Conservation (phyloP, 2,888 invertebrate genomes). For the Dynastes maya region DNA sequence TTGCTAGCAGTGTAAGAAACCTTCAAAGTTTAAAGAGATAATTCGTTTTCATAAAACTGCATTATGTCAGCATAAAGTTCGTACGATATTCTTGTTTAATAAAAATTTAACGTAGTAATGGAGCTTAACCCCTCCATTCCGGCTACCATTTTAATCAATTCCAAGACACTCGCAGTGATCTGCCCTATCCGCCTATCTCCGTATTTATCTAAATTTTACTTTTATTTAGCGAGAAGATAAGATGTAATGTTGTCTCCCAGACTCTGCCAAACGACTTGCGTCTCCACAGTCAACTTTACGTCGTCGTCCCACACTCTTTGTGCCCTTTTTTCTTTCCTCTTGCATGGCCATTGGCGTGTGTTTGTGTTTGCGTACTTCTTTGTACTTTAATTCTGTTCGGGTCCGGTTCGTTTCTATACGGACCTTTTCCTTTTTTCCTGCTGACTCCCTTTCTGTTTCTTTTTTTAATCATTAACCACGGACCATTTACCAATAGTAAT, state of each 20-base stretch:
- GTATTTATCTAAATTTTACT: slow-evolving; percentile 69
- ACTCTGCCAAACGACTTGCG: slow-evolving; percentile 64
- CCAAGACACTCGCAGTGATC: slow-evolving; percentile 68
- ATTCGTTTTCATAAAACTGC: slow-evolving; percentile 39
- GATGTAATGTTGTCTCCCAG: slow-evolving; percentile 62
- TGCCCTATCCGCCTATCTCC: slow-evolving; percentile 67
- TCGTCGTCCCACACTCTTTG: slow-evolving; percentile 55
- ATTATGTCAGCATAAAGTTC: slow-evolving; percentile 43
- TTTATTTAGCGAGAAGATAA: slow-evolving; percentile 68
- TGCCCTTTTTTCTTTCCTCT: slow-evolving; percentile 60
- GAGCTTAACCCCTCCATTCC: slow-evolving; percentile 67
- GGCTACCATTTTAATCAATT: slow-evolving; percentile 70
- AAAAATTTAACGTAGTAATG: slow-evolving; percentile 62
- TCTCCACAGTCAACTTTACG: slow-evolving; percentile 63
- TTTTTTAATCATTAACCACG: slow-evolving; percentile 67
- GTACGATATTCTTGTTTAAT: slow-evolving; percentile 58
- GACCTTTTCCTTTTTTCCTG: slow-evolving; percentile 50
- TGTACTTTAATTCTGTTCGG: slow-evolving; percentile 55
- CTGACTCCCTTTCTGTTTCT: slow-evolving; percentile 62
- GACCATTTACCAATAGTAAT: slow-evolving; percentile 66
- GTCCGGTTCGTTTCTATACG: slow-evolving; percentile 53
- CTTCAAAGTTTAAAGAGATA: slow-evolving; percentile 25
- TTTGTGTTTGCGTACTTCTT: slow-evolving; percentile 25
- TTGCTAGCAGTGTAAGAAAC: not conserved
- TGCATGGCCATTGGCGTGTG: not conserved